Evolutionary conservation across 2,888 invertebrate species (phyloP).

Genomic region (Chrysolina americana): DNA sequence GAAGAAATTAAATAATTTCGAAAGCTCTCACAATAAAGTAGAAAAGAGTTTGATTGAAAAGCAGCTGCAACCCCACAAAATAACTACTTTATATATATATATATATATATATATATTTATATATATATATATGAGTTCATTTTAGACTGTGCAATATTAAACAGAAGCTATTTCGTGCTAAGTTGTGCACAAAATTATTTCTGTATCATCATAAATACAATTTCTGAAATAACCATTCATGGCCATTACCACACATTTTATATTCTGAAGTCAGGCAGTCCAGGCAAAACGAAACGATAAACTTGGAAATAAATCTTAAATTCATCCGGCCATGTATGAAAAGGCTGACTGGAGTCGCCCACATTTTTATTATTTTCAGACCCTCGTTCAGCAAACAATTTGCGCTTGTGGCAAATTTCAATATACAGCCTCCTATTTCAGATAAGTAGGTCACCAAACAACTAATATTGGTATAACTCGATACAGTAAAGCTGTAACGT

Average conservation of each 20-base stretch:
- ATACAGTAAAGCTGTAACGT: not conserved
- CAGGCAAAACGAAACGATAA: slow-evolving; percentile 1
- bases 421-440: slow-evolving; percentile 26
- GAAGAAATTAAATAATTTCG: too few relatives aligned
- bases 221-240: too few relatives aligned
- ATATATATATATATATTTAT: too few relatives aligned
- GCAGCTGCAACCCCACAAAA: too few relatives aligned
- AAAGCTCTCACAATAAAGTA: too few relatives aligned
- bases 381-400: slow-evolving; percentile 40
- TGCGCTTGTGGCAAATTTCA: slow-evolving; percentile 38
- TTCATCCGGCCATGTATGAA: slow-evolving; percentile 33
- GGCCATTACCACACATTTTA: not conserved
- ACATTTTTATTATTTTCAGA: slow-evolving; percentile 42
- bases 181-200: too few relatives aligned
- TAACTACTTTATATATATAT: too few relatives aligned
- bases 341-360: slow-evolving; percentile 36
- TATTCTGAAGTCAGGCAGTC: slow-evolving; percentile 1
- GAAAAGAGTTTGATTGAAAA: too few relatives aligned
- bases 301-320: slow-evolving; percentile 33
- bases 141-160: too few relatives aligned
- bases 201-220: too few relatives aligned
- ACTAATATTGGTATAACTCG: not conserved
- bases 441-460: slow-evolving; percentile 11
- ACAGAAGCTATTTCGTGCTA: too few relatives aligned
- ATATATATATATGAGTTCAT: too few relatives aligned